Conservation (phyloP, 2,113 vertebrate species). For the Microtus montanus region DNA sequence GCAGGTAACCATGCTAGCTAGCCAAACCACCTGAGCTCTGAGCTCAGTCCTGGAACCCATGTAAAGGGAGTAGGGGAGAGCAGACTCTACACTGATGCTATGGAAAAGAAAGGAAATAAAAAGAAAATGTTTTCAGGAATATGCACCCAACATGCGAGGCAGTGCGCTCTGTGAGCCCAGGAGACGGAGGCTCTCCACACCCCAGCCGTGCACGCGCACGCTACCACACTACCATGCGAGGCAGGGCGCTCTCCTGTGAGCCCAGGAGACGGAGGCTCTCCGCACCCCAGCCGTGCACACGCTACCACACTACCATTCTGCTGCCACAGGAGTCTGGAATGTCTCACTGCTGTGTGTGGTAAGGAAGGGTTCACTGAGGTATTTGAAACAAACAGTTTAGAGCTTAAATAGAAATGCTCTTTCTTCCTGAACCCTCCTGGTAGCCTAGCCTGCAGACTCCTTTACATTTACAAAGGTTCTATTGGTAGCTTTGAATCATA, state of each 20-base stretch:
- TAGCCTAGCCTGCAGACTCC: not conserved
- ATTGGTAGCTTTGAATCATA: not conserved
- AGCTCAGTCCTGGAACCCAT: not conserved
- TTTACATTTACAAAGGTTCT: not conserved
- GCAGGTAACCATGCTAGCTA: not conserved
- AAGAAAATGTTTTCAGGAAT: not conserved
- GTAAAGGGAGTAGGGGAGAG: not conserved
- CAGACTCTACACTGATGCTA: not conserved
- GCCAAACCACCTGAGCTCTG: not conserved
- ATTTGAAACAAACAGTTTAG: not conserved
- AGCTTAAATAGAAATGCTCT: not conserved
- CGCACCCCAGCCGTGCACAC: no score
- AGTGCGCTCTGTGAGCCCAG: not conserved
- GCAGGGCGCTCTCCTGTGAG: not conserved
- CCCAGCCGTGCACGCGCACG: no score
- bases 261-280: not conserved
- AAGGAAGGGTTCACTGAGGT: not conserved
- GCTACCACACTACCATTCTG: no score
- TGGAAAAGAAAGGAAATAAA: not conserved
- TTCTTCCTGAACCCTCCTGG: not conserved
- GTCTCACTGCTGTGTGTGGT: not conserved
- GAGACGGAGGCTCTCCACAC: not conserved
- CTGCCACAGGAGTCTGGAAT: slow-evolving; percentile 2
- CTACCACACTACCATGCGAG: not conserved
- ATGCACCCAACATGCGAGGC: not conserved